phyloP scores from a whole-genome alignment of 2,888 invertebrate genomes.

The Cantharis flavilabris region DNA sequence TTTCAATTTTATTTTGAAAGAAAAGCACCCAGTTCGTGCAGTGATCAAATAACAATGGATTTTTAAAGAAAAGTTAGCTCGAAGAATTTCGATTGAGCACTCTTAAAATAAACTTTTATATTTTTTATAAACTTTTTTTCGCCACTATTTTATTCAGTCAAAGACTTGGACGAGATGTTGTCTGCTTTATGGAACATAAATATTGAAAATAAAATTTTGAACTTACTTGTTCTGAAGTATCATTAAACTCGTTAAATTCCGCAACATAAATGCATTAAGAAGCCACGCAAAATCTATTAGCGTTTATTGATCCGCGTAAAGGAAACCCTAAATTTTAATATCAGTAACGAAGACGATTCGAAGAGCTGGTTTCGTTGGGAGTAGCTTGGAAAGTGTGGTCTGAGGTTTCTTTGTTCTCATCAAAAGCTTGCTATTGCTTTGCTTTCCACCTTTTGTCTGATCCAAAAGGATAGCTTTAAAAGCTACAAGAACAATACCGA shows the following conservation, averaged over 20 bases:
- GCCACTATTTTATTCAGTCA: background rate
- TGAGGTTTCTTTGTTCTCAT: constrained; percentile 23
- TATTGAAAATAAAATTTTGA: background rate
- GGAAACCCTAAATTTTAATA: constrained; percentile 26
- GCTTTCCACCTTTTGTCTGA: constrained; percentile 14
- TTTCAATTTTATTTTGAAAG: constrained; percentile 15
- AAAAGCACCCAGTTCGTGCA: constrained; percentile 9
- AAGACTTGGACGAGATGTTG: background rate
- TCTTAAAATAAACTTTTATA: background rate
- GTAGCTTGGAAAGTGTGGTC: constrained; percentile 14
- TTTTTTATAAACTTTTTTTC: background rate
- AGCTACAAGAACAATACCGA: constrained; percentile 16
- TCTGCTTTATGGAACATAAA: background rate
- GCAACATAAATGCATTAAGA: constrained; percentile 6
- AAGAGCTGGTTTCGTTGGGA: constrained; percentile 20
- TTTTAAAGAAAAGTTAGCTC: constrained; percentile 18
- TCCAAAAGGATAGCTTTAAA: constrained; percentile 14
- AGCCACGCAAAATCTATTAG: constrained; percentile 16
- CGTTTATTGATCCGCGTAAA: constrained; percentile 21
- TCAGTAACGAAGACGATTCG: constrained; percentile 26
- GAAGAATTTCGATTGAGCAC: background rate
- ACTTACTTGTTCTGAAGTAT: background rate
- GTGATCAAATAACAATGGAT: constrained; percentile 18
- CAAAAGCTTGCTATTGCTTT: constrained; percentile 16
- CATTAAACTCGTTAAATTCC: background rate